Conservation (phyloP, 2,113 vertebrate species). For the Spermophilus dauricus region DNA sequence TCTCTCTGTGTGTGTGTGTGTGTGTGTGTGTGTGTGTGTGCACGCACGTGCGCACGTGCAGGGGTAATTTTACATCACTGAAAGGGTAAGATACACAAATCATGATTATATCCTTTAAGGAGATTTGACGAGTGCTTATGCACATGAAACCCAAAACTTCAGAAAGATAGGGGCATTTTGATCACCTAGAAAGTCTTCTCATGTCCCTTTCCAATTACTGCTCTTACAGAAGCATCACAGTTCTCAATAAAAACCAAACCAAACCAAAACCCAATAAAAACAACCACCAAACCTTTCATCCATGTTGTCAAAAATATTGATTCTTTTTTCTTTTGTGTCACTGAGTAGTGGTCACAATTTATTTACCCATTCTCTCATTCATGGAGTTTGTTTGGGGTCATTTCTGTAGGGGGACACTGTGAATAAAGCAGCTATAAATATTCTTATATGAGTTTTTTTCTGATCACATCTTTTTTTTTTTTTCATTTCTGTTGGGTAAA, state of each 20-base stretch:
- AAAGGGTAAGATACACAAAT: conserved; percentile 11
- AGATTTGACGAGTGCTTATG: not conserved
- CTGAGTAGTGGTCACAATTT: not conserved
- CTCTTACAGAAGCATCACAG: not conserved
- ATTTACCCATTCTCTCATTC: not conserved
- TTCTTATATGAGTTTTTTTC: not conserved
- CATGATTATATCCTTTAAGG: not conserved
- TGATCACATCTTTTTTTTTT: not conserved
- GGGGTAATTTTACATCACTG: not conserved
- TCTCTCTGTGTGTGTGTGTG: not conserved
- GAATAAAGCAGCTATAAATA: not conserved
- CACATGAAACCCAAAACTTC: not conserved
- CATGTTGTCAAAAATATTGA: not conserved
- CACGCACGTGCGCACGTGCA: accelerated
- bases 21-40: not conserved
- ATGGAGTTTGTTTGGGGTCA: not conserved
- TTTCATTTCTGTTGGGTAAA: not conserved
- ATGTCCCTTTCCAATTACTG: not conserved
- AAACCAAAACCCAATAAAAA: not conserved
- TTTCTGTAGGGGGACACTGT: not conserved
- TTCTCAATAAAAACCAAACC: not conserved
- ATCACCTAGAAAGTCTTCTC: not conserved
- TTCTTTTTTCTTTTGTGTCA: not conserved
- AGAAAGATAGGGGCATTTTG: not conserved
- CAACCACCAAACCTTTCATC: not conserved